Evolutionary conservation across 2,797 vertebrate species (phyloP).

Genomic region (Ispidina lecontei): DNA sequence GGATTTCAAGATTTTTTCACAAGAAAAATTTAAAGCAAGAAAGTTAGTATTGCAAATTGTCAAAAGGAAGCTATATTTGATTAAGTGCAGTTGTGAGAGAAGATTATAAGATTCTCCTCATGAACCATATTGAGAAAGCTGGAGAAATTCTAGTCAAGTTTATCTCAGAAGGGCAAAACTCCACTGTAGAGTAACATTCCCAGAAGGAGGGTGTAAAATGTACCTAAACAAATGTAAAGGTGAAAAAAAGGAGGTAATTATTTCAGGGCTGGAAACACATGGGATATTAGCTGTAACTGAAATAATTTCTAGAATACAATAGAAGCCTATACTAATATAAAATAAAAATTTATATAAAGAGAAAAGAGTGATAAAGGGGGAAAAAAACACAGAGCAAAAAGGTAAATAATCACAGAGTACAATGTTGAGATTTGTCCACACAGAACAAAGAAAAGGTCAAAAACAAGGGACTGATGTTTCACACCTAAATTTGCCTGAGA

Average conservation of each 20-base stretch:
- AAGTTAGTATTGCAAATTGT: not conserved
- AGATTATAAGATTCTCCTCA: not conserved
- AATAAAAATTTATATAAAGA: not conserved
- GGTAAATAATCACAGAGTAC: not conserved
- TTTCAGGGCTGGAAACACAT: not conserved
- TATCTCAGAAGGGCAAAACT: not conserved
- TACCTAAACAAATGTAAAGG: not conserved
- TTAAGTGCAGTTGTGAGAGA: conserved; percentile 2
- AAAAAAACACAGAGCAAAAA: not conserved
- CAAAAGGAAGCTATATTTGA: not conserved
- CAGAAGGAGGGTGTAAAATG: not conserved
- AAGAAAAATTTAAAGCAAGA: not conserved
- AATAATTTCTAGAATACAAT: not conserved
- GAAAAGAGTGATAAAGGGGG: not conserved
- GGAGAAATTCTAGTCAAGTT: not conserved
- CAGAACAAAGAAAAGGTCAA: not conserved
- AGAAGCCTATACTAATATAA: not conserved
- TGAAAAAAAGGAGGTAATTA: not conserved
- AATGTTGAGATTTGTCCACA: not conserved
- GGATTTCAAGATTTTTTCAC: conserved; percentile 11
- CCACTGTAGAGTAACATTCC: not conserved
- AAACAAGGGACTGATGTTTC: not conserved
- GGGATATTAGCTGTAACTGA: not conserved
- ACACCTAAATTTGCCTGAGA: not conserved
- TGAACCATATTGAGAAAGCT: not conserved